A percentile compares a stretch with the other conserved stretches of the same genome.
These are phyloP conservation scores for Phalacrocorax brasilianus DNA, from an alignment of 2,113 vertebrate species.

Conservation along the genomic window DNA sequence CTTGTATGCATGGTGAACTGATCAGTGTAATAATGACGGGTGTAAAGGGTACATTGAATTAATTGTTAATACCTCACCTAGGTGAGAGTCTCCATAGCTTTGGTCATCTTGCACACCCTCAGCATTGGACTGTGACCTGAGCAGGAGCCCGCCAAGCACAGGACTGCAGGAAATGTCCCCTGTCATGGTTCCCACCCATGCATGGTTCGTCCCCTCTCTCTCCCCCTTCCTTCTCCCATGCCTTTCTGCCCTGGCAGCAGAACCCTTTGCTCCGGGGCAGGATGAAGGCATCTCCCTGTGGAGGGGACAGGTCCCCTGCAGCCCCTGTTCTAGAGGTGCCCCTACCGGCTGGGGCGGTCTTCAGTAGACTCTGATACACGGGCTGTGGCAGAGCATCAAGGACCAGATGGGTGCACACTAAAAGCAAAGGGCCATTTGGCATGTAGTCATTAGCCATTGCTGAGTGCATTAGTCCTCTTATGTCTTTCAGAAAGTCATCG, in stretches of 20 bases:
- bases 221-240: background rate
- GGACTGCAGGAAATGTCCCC: background rate
- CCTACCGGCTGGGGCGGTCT: background rate
- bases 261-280: background rate
- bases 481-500: background rate
- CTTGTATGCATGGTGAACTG: background rate
- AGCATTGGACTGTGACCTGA: background rate
- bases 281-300: background rate
- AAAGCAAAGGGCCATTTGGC: conserved; percentile 23
- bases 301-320: background rate
- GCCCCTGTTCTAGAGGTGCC: background rate
- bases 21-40: background rate
- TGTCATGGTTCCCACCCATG: fast-evolving
- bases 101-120: background rate
- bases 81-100: background rate
- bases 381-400: background rate
- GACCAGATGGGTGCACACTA: background rate
- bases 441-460: background rate
- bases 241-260: background rate
- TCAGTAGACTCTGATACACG: fast-evolving
- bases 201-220: fast-evolving
- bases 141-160: fast-evolving
- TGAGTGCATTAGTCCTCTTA: conserved; percentile 5
- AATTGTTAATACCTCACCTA: background rate
- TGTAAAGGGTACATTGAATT: background rate